phyloP scores from a whole-genome alignment of 2,888 invertebrate genomes.

The Nephrotoma flavescens region DNA sequence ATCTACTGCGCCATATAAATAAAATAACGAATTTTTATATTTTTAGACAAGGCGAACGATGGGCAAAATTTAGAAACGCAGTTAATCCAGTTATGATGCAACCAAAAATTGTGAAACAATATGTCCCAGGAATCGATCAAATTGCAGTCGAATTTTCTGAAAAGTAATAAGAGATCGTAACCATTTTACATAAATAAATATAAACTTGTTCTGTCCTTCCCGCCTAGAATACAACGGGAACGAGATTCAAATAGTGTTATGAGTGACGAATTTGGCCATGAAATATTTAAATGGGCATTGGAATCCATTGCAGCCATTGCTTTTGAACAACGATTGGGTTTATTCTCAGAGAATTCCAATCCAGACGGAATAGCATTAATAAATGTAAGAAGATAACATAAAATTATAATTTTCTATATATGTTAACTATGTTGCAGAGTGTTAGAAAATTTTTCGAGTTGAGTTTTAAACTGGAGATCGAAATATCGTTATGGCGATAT shows the following conservation, averaged over 20 bases:
- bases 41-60: conserved; percentile 32
- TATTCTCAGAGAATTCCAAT: too few relatives aligned
- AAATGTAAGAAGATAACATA: not conserved
- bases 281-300: conserved; percentile 41
- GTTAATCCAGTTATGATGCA: conserved; percentile 49
- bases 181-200: conserved; percentile 16
- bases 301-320: conserved; percentile 34
- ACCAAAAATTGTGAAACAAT: conserved; percentile 38
- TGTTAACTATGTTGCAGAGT: not conserved
- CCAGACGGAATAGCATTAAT: not conserved
- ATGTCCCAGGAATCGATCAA: conserved; percentile 33
- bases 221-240: conserved; percentile 23
- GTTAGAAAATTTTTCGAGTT: conserved; percentile 10
- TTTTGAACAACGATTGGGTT: too few relatives aligned
- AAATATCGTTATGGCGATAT: conserved; percentile 17
- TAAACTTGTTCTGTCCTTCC: not conserved
- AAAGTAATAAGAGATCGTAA: conserved; percentile 19
- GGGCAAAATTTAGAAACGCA: conserved; percentile 46
- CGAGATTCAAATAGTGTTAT: conserved; percentile 25
- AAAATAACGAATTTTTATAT: not conserved
- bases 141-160: conserved; percentile 28
- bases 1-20: not conserved
- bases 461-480: conserved; percentile 18
- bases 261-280: conserved; percentile 32
- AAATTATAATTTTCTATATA: not conserved